Evolutionary conservation across 2,888 invertebrate genomes (phyloP), one percentile per base, ranked within the genome.

Genomic region (Xestia rhomboidea): DNA sequence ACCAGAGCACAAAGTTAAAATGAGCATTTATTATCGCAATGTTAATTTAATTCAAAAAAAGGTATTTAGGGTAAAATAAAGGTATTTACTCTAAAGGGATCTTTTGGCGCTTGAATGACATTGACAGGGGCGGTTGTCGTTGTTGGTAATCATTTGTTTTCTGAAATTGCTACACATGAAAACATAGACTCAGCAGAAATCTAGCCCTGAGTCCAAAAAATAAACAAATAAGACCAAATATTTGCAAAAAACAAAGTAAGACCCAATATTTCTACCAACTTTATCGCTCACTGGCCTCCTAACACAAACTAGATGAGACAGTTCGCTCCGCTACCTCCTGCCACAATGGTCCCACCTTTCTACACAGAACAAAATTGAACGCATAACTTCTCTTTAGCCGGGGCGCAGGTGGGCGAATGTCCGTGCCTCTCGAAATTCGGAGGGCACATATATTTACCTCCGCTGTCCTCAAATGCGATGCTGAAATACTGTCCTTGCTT

Each of bases 361-460:
- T 21, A 54, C 49, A 77, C 81, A 86, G 84, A 87, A 87, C 91
- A 86, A 93, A 92, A 94, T 93, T 93, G 93, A 92, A 93, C 89
- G 87, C 93, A 94, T 94, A 93, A 94, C 90, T 93, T 91, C 90
- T 91, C 89, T 92, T 92, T 92, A 91, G 85, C 76, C 82, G 83
- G 81, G 91, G 85, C 90, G 87, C 93, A 93, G 93, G 92, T 92
- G 92, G 90, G 86, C 87, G 85, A 83, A 79, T 75, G 85, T 87
- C 87, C 88, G 82, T 81, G 68, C 87, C 80, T 83, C 87, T 87
- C 86, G 88, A 87, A 87, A 83, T 89, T 88, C 82, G 54, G 84
- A 86, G 84, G 80, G 76, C 81, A 82, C 83, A 82, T 88, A 84
- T 88, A 88, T 89, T 88, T 84, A 79, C 75, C 83, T 84, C 81